A percentile compares a stretch with the other conserved stretches of the same genome.
Evolutionary conservation across 2,797 vertebrate species (phyloP).

Genomic region (Amblyraja radiata): DNA sequence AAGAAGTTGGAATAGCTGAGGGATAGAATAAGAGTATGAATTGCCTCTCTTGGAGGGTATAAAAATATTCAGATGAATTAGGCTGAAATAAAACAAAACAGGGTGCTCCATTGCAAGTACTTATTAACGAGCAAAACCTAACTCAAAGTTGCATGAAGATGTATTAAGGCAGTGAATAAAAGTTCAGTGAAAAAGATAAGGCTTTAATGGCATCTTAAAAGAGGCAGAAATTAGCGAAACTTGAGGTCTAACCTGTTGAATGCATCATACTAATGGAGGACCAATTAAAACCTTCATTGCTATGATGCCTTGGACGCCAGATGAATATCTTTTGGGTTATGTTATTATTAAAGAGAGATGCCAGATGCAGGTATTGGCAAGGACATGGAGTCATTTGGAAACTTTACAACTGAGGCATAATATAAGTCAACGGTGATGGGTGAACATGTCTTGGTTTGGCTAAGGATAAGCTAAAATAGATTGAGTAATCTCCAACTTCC

Average conservation of each 20-base stretch:
- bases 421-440: not conserved
- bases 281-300: not conserved
- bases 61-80: not conserved
- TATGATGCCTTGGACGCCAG: not conserved
- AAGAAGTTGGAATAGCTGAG: not conserved
- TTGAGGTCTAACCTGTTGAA: not conserved
- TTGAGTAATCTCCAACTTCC: no score
- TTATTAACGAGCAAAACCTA: not conserved
- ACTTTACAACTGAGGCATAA: not conserved
- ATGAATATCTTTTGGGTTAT: not conserved
- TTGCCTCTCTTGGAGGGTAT: not conserved
- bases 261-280: not conserved
- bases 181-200: not conserved
- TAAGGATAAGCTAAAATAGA: no score
- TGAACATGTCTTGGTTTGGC: no score
- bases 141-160: not conserved
- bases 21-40: not conserved
- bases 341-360: no score
- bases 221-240: not conserved
- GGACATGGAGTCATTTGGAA: not conserved
- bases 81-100: not conserved
- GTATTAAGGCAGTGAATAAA: not conserved
- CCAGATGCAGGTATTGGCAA: not conserved
- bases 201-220: not conserved
- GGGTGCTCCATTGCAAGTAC: not conserved